Evolutionary conservation across 2,888 invertebrate genomes (phyloP), one percentile per base, ranked within the genome.

Genomic region (Geophilus truncorum): DNA sequence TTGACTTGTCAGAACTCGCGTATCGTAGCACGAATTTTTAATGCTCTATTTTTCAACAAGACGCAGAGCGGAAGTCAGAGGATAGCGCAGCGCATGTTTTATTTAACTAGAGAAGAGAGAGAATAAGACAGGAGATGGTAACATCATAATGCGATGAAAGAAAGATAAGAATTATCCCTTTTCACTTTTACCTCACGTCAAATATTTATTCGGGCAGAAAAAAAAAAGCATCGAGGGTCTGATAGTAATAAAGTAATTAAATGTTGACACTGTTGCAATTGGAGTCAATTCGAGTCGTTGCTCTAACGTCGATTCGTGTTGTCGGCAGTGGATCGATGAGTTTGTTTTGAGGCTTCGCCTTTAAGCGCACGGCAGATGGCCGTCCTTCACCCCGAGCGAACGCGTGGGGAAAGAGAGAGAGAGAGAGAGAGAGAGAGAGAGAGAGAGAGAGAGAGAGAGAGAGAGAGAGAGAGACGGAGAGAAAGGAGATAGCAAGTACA

Each of bases 291-390:
- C 70, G 70, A 70, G 70, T 28, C 28, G 25, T 70, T 70, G 23
- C 70, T 70, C 70, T 23, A 51, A 51, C 51, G 51, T 7, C 51
- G 51, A 51, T 51, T 51, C 51, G 28, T 70, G 70, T 70, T 70
- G 70, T 70, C 70, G 70, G 70, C 51, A 70, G 23, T 70, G 70
- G 70, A 70, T 70, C 70, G 70, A 70, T 70, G 70, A 70, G 70
- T 70, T 70, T 70, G 70, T 70, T 70, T 70, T 70, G 70, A 70
- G 70, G 70, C 70, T 70, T 70, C 70, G 70, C 70, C 70, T 70
- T 70, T 70, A 70, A 70, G 70, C 70, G 28, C 70, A 70, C 70
- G 70, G 70, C 70, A 70, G 70, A 70, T 70, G 70, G 70, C 70
- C 70, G 70, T 70, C 70, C 70, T 70, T 70, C 70, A 70, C 70